A percentile compares a stretch with the other conserved stretches of the same genome.
phyloP scores from a whole-genome alignment of 1,140 invertebrate species.

The Anoplophora glabripennis region DNA sequence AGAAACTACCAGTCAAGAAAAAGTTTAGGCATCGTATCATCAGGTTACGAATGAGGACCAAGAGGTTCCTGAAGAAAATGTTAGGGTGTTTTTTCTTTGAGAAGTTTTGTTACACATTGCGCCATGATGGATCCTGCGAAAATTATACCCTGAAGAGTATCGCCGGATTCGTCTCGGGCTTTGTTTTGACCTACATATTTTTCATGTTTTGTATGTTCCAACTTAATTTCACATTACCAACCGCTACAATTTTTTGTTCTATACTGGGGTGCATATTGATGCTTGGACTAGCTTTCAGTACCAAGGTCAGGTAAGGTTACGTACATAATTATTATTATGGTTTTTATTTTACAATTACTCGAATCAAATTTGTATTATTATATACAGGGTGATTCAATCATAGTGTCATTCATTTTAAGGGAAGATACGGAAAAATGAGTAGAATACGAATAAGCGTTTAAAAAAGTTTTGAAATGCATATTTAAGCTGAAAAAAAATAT shows the following conservation, averaged over 20 bases:
- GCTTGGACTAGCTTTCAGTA: constrained; percentile 65
- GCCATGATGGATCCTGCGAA: constrained; percentile 56
- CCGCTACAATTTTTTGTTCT: constrained; percentile 59
- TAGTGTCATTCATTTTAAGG: no score
- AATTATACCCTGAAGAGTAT: constrained; percentile 61
- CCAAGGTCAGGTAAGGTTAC: constrained; percentile 60
- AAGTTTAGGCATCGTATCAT: constrained; percentile 33
- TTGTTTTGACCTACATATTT: constrained; percentile 62
- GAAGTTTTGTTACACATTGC: constrained; percentile 47
- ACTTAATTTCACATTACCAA: constrained; percentile 55
- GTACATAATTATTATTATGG: no score
- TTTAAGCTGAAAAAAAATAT: no score
- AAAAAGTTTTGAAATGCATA: no score
- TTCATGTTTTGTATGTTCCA: constrained; percentile 65
- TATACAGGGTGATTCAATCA: no score
- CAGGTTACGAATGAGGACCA: constrained; percentile 23
- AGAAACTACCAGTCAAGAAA: constrained; percentile 19
- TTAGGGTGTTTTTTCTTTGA: constrained; percentile 29
- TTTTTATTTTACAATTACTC: no score
- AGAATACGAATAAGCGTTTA: no score
- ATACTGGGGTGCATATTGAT: constrained; percentile 61
- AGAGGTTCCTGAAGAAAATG: constrained; percentile 24
- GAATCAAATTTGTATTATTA: no score
- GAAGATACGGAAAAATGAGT: no score
- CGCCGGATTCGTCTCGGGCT: constrained; percentile 59